These are phyloP conservation scores for Erethizon dorsatum DNA, from an alignment of 2,797 vertebrate genomes.

Conservation along the genomic window DNA sequence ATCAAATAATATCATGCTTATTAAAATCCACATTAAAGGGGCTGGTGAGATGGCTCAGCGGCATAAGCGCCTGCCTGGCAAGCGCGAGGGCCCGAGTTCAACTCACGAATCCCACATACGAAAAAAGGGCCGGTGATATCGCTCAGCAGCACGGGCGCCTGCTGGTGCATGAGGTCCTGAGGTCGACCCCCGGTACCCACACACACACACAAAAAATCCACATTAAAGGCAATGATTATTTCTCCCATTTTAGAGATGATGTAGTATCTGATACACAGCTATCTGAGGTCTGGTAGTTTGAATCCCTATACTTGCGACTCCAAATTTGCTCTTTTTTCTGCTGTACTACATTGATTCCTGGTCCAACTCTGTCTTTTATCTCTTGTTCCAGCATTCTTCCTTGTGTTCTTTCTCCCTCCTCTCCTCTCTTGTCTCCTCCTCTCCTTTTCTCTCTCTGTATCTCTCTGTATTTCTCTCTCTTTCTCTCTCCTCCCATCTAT, in stretches of 20 bases:
- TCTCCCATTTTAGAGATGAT: not conserved
- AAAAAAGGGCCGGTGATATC: too few relatives aligned
- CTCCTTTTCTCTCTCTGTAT: not conserved
- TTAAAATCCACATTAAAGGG: not conserved
- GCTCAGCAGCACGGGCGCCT: too few relatives aligned
- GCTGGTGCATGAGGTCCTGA: too few relatives aligned
- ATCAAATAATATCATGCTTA: conserved; percentile 91
- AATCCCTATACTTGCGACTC: not conserved
- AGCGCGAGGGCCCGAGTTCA: too few relatives aligned
- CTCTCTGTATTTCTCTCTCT: not conserved
- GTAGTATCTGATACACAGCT: not conserved
- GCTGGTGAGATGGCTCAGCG: too few relatives aligned
- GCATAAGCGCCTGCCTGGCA: too few relatives aligned
- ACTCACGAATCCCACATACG: too few relatives aligned
- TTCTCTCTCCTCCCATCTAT: too few relatives aligned
- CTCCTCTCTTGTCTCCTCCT: too few relatives aligned
- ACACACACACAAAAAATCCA: not conserved
- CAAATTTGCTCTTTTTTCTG: not conserved
- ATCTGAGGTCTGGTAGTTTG: not conserved
- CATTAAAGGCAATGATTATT: not conserved
- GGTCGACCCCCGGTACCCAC: too few relatives aligned
- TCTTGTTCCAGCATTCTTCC: not conserved
- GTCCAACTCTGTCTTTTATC: not conserved
- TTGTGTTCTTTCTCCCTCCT: not conserved
- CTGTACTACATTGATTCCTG: not conserved